Base-by-base conservation (phyloP, 2,888 invertebrate species). In the Scaptomyza polygonia region DNA sequence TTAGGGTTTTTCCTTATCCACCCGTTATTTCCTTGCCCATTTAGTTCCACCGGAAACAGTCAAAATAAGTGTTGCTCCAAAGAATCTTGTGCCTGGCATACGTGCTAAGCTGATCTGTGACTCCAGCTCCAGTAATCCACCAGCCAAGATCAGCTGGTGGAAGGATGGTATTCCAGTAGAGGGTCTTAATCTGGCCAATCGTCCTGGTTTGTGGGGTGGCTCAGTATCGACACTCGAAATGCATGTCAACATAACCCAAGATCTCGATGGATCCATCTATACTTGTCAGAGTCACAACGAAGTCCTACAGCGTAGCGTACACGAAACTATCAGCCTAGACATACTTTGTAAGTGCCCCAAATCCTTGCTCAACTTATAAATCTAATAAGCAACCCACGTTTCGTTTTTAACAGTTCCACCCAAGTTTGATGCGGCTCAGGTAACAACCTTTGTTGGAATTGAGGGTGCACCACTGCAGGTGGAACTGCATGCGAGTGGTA, bases 221-320 rank as follows among this genome's bases (percentile, higher is more conserved):
- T 85, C 90, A 0, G 90, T 90, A 1, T 90, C 90, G 4, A 90
- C 91, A 0, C 72, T 91, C 29, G 90, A 91, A 56, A 86, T 90
- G 69, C 77, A 81, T 49, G 87, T 90, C 2, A 90, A 90, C 45
- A 90, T 90, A 9, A 91, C 91, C 5, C 91, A 91, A 54, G 91
- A 90, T 55, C 86, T 90, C 44, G 91, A 91, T 52, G 91, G 91
- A 18, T 89, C 90, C 21, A 70, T 89, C 59, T 90, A 90, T 65
- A 90, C 90, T 7, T 90, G 90, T n/a, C 90, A 90, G 64, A 90
- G 91, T 14, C 89, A 89, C 59, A 90, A 90, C 56, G 90, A 90
- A 58, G 89, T 91, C 2, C 45, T 90, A 59, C 91, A 90, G 53
- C 83, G 90, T 14, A 90, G 91, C 51, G 90, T 89, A 0, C 90